Percentiles rank a stretch among this genome's conserved stretches.
Conservation (phyloP, 2,797 vertebrate genomes). For the Hephaestus fuliginosus region DNA sequence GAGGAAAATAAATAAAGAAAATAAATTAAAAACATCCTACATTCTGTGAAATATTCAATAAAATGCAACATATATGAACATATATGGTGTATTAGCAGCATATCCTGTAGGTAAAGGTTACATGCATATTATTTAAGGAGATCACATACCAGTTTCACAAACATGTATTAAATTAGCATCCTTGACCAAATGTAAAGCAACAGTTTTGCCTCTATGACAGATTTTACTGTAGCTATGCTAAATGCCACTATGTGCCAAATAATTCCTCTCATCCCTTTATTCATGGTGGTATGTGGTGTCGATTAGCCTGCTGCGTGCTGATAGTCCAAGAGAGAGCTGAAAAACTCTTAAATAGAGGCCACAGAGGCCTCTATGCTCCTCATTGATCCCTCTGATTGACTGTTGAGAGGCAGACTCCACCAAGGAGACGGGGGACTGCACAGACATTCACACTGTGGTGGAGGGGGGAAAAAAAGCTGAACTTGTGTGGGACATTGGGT, state of each 20-base stretch:
- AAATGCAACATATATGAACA: background rate
- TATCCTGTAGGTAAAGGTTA: background rate
- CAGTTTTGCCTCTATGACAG: background rate
- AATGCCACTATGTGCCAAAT: slow-evolving; percentile 13
- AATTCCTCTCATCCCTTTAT: slow-evolving; percentile 24
- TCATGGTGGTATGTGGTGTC: slow-evolving; percentile 47
- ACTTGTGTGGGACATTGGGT: background rate
- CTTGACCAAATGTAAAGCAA: background rate
- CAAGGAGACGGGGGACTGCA: slow-evolving; percentile 2
- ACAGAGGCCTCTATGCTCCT: slow-evolving; percentile 36
- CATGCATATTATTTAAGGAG: background rate
- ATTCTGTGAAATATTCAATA: background rate
- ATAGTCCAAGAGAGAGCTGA: slow-evolving; percentile 26
- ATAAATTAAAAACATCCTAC: background rate
- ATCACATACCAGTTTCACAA: background rate
- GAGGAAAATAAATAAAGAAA: background rate
- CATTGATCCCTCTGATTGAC: slow-evolving; percentile 54
- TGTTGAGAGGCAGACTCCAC: slow-evolving; percentile 29
- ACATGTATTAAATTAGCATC: background rate
- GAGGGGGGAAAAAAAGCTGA: background rate
- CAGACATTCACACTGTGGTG: background rate
- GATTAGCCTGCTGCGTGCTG: slow-evolving; percentile 40
- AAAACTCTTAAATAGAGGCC: slow-evolving; percentile 21
- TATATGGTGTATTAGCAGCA: background rate
- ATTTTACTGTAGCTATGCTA: too few relatives aligned